These are phyloP conservation scores for Momotus momota DNA, from an alignment of 2,797 vertebrate species.

Conservation along the genomic window DNA sequence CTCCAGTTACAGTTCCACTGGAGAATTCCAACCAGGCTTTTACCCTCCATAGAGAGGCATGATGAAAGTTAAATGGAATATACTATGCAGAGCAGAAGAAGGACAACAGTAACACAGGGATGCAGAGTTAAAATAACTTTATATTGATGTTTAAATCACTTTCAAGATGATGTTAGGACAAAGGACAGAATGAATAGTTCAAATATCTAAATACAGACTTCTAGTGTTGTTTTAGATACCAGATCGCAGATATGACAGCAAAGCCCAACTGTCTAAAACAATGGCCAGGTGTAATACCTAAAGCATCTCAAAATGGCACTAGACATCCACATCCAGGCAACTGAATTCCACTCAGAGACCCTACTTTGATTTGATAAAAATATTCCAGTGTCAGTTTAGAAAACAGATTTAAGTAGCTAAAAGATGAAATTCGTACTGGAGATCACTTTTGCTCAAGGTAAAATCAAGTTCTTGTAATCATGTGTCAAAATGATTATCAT, in stretches of 20 bases:
- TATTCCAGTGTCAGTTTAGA: background rate
- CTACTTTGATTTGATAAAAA: background rate
- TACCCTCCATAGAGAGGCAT: background rate
- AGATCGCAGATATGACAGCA: background rate
- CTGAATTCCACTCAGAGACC: background rate
- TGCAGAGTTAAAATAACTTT: background rate
- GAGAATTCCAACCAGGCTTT: background rate
- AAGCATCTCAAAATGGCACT: background rate
- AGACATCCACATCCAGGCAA: background rate
- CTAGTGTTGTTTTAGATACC: background rate
- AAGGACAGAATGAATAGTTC: background rate
- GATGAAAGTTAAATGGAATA: background rate
- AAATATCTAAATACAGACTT: background rate
- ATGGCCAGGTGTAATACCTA: background rate
- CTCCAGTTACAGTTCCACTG: background rate
- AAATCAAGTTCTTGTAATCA: background rate
- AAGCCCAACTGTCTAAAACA: background rate
- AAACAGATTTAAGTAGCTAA: background rate
- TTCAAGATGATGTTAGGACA: background rate
- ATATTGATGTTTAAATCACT: background rate
- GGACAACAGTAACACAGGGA: background rate
- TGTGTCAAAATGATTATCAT: slow-evolving; percentile 25
- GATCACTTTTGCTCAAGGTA: background rate
- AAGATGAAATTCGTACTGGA: background rate
- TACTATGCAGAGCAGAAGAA: background rate